Percentiles rank a stretch among this genome's conserved stretches.
Conservation (phyloP, 2,888 invertebrate genomes). For the Mythimna loreyi region DNA sequence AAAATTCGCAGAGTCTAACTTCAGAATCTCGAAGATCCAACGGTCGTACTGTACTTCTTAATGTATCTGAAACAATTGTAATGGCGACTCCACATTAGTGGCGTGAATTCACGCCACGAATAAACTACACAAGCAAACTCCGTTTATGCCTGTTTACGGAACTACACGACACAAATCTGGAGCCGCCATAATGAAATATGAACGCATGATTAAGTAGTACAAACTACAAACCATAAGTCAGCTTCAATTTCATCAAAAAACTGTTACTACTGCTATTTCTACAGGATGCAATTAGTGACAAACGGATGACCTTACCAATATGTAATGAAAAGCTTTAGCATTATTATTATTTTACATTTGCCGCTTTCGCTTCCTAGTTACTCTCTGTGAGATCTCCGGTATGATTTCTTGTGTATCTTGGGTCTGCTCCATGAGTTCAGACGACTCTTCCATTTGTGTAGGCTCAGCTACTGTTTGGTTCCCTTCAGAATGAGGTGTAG, state of each 20-base stretch:
- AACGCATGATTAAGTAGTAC: slow-evolving; percentile 4
- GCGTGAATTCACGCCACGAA: too few relatives aligned
- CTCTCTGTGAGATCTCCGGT: slow-evolving; percentile 78
- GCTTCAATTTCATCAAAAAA: slow-evolving; percentile 18
- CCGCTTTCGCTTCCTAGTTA: slow-evolving; percentile 79
- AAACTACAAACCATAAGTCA: slow-evolving; percentile 22
- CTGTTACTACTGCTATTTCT: slow-evolving; percentile 28
- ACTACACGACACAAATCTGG: too few relatives aligned
- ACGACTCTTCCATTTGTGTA: slow-evolving; percentile 34
- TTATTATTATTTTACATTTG: slow-evolving; percentile 41
- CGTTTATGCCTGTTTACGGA: too few relatives aligned
- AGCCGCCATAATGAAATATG: not conserved
- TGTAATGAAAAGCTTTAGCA: slow-evolving; percentile 35
- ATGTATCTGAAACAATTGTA: too few relatives aligned
- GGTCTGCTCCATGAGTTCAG: slow-evolving; percentile 67
- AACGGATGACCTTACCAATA: slow-evolving; percentile 36
- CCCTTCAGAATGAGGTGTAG: slow-evolving; percentile 61
- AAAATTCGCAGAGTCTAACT: too few relatives aligned
- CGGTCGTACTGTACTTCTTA: too few relatives aligned
- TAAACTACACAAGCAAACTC: too few relatives aligned
- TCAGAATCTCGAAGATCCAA: too few relatives aligned
- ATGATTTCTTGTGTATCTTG: slow-evolving; percentile 76
- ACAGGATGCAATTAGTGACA: slow-evolving; percentile 17
- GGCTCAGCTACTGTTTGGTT: slow-evolving; percentile 45
- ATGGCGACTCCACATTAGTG: too few relatives aligned